Percentiles rank a stretch among this genome's conserved stretches.
Conservation (phyloP, 1,140 invertebrate genomes). For the Brachionus calyciflorus region DNA sequence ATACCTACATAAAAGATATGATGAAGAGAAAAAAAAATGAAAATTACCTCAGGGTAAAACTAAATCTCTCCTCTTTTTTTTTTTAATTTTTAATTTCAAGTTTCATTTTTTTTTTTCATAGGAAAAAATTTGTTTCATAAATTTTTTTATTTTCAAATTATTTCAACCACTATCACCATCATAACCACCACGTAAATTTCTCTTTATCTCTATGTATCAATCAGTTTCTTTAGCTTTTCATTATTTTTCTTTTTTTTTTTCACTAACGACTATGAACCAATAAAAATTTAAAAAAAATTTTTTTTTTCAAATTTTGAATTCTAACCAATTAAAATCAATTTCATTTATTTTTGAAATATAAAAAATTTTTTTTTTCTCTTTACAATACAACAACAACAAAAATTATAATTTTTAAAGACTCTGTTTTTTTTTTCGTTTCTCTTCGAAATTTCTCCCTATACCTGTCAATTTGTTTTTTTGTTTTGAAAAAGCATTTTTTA, state of each 20-base stretch:
- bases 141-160: neutral
- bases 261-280: constrained; percentile 34
- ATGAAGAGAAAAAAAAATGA: no score
- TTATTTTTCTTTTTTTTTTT: neutral
- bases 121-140: constrained; percentile 15
- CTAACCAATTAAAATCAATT: neutral
- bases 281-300: constrained; percentile 5
- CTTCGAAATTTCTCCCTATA: constrained; percentile 12
- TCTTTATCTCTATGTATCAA: constrained; percentile 11
- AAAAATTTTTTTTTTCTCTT: no score
- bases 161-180: neutral
- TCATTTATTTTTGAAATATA: neutral
- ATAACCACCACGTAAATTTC: constrained; percentile 20
- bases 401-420: constrained; percentile 23
- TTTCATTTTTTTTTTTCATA: neutral
- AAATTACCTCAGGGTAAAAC: constrained; percentile 29
- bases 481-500: constrained; percentile 25
- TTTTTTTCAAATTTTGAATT: neutral
- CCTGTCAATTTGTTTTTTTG: constrained; percentile 41
- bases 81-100: neutral
- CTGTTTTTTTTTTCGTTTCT: neutral
- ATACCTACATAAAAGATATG: no score
- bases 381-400: neutral
- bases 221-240: no score
- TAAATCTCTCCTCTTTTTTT: neutral